Evolutionary conservation across 2,888 invertebrate genomes (phyloP), one percentile per base, ranked within the genome.

Genomic region (Phalera bucephala): DNA sequence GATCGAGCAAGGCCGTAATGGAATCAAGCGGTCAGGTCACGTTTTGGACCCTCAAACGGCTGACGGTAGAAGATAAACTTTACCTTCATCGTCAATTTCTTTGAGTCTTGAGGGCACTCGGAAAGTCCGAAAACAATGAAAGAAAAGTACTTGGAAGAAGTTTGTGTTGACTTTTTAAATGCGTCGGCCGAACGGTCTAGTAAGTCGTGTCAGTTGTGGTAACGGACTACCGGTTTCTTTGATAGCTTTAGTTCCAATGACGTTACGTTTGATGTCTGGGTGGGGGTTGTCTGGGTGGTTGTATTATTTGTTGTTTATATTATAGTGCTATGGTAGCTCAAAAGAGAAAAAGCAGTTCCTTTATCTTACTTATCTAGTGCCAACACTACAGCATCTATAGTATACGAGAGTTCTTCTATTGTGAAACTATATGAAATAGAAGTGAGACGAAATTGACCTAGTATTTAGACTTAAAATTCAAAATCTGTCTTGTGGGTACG

Each of bases 21-120:
- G 77, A 77, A n/a, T n/a, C n/a, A n/a, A n/a, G n/a, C n/a, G n/a
- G 77, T 74, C 82, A 71, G 74, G 79, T 85, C 85, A 86, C 85
- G 85, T 84, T 72, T 64, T 65, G 58, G 70, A 62, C 76, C 80
- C 78, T 78, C 80, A 77, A 80, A 80, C 75, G 81, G 81, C 83
- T 83, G 85, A 80, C 82, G 71, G 71, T 67, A 67, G 70, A 84
- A 84, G 83, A 85, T 86, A 85, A 86, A 86, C 80, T 82, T 83
- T 80, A 84, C 84, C 83, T 83, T 83, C 85, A 86, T 86, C 85
- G 84, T 80, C 85, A 85, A 86, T 86, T 85, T 86, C 80, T 85
- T 79, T 59, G 64, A 78, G 79, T 71, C 74, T 76, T 67, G 74
- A 80, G 81, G 72, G 75, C 68, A 72, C 77, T 78, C 70, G 62